Evolutionary conservation across 64 coral and sea anemone genomes (phyloP).

Genomic region (Montipora sp.): DNA sequence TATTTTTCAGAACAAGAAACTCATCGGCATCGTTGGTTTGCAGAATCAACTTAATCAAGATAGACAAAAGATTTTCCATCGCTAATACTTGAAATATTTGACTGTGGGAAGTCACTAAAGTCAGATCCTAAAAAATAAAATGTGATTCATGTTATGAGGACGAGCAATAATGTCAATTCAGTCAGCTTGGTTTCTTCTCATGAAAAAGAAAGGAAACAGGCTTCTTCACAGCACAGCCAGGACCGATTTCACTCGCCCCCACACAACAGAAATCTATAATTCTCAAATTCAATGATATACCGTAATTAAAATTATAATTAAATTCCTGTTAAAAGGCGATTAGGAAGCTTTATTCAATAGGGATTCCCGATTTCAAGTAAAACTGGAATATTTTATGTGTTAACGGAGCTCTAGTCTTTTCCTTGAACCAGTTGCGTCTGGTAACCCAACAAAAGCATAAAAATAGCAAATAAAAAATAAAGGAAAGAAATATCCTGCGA

Average conservation of each 20-base stretch:
- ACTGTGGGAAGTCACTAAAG: background rate
- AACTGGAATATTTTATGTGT: background rate
- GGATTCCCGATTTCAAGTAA: background rate
- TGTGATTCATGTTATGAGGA: background rate
- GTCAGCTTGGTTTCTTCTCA: background rate
- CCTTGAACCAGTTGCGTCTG: background rate
- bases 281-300: background rate
- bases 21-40: background rate
- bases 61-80: background rate
- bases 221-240: background rate
- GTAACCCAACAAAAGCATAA: background rate
- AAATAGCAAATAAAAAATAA: background rate
- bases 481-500: background rate
- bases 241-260: background rate
- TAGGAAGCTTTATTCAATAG: constrained; percentile 6
- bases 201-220: background rate
- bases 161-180: background rate
- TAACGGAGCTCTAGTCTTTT: background rate
- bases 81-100: background rate
- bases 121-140: too few relatives aligned
- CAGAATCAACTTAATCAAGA: background rate
- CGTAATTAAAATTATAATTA: constrained; percentile 30
- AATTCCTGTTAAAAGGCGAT: constrained; percentile 30
- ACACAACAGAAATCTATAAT: background rate
- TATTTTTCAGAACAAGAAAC: background rate